Evolutionary conservation across 2,888 invertebrate genomes (phyloP).

Genomic region (Apodemia hepburni): DNA sequence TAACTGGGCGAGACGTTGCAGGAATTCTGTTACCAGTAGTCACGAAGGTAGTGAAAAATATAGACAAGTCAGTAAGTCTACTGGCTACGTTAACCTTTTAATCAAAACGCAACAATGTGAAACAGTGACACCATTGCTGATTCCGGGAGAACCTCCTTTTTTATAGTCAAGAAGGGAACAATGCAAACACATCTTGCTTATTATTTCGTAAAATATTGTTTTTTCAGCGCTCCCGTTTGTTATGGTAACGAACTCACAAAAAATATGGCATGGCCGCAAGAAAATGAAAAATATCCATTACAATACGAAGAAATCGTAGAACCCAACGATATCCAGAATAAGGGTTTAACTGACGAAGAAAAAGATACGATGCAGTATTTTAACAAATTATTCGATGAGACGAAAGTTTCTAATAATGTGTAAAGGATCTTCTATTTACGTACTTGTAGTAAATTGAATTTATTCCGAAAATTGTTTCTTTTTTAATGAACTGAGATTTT

Average conservation of each 20-base stretch:
- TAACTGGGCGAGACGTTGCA: no score
- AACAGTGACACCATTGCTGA: no score
- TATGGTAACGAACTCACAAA: not conserved
- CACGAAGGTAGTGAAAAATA: no score
- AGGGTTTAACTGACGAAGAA: not conserved
- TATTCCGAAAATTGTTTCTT: no score
- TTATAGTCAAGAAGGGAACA: no score
- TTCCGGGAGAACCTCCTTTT: no score
- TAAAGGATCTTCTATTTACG: not conserved
- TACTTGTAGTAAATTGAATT: no score
- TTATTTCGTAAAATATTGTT: not conserved
- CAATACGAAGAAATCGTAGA: not conserved
- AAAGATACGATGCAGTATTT: not conserved
- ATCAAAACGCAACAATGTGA: no score
- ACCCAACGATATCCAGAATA: not conserved
- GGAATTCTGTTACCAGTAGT: no score
- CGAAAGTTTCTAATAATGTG: not conserved
- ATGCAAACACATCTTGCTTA: not conserved
- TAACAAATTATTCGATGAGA: not conserved
- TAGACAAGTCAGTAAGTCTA: no score
- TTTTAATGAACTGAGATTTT: no score
- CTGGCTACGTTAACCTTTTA: no score
- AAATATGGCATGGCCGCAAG: not conserved
- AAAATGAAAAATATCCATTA: not conserved
- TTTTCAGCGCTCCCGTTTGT: slow-evolving; percentile 11